Base-by-base conservation (phyloP, 2,888 invertebrate species). In the Cheilosia vulpina region DNA sequence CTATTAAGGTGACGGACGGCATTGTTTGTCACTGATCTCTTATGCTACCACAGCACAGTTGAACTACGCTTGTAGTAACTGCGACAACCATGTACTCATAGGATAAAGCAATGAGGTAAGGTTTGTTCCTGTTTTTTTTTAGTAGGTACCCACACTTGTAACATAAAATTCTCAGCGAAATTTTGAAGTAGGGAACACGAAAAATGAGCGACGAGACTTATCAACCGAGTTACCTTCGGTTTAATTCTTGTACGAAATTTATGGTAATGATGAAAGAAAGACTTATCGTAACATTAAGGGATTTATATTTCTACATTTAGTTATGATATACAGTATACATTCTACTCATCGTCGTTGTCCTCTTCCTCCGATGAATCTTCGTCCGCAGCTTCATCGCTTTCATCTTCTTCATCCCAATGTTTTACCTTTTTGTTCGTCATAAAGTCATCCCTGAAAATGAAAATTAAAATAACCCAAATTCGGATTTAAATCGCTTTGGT, bases 361-460 rank as follows among this genome's bases (percentile, higher is more conserved):
- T 69, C 55, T 7, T 62, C 65, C 2, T 62, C 76, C 2, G 82
- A 68, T 60, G 78, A 63, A 21, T 15, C 58, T 4, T 55, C 83
- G 1, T 71, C 87, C 5, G 75, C 87, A 4, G 89, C 88, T 21
- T 88, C 88, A 2, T 68, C 89, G 0, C 89, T 89, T 17, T 90
- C 89, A 17, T 90, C 89, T 27, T 96, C 94, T 92, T 96, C 96
- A 90, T 98, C 97, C 98, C 98, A 98, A 92, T 98, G 97, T 93
- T 97, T 97, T 93, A 97, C 94, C 92, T 96, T 96, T 38, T 96
- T 96, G 87, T 96, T 96, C 94, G 97, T 96, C 95, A 97, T 96
- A 90, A 97, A 98, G 92, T 98, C 97, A 89, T 97, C 97, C 87
- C 96, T 94, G 90, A 55, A 88, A 87, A 7, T 19, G 6, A 43